phyloP scores from a whole-genome alignment of 2,888 invertebrate species.

The Acleris cristana region DNA sequence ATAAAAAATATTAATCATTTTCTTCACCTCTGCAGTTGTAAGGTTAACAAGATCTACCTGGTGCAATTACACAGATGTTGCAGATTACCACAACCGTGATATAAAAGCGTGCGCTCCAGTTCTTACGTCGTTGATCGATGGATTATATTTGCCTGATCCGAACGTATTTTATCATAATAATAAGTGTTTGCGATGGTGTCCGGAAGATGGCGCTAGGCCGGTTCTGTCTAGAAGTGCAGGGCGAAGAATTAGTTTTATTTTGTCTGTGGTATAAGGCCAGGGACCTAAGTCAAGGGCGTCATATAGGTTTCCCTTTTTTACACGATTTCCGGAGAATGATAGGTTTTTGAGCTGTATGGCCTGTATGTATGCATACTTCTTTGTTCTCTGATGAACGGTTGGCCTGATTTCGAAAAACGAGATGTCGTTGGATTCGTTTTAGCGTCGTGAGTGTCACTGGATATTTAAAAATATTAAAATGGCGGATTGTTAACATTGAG shows the following conservation, averaged over 20 bases:
- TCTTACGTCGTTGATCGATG: not conserved
- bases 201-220: not conserved
- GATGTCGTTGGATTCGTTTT: too few species aligned
- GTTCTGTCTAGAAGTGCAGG: not conserved
- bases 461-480: too few species aligned
- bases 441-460: too few species aligned
- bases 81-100: not conserved
- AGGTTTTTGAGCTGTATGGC: too few species aligned
- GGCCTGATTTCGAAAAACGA: too few species aligned
- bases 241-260: not conserved
- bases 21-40: not conserved
- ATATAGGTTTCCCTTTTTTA: not conserved
- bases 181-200: not conserved
- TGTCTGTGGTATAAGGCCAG: not conserved
- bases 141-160: not conserved
- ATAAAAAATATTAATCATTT: too few species aligned
- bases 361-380: too few species aligned
- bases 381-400: too few species aligned
- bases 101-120: not conserved
- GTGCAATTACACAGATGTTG: not conserved
- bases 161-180: not conserved
- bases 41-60: constrained; percentile 1
- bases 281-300: not conserved
- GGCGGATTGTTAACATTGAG: too few species aligned
- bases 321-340: too few species aligned